Base-by-base conservation (phyloP, 2,113 vertebrate species). In the Odontesthes bonariensis region DNA sequence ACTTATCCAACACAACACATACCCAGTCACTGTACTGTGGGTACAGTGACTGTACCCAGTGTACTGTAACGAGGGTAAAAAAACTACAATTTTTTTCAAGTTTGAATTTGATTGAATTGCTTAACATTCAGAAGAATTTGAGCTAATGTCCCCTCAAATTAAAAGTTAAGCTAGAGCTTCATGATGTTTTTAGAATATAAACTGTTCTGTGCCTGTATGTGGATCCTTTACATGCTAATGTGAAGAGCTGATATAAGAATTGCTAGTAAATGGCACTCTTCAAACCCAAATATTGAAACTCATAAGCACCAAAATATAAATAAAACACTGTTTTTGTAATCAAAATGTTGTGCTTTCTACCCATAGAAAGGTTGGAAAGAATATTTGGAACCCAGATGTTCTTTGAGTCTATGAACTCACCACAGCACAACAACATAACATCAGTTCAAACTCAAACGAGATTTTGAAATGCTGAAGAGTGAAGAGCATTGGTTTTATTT, bases 141-240 rank as follows among this genome's bases (percentile, higher is more conserved):
- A 73, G 69, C 73, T 83, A 69, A 86, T 73, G 47, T 79, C 58
- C 49, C 32, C 55, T 75, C 20, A 76, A 72, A 79, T 63, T 59
- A 75, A 82, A 83, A 49, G 27, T 40, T 35, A 66, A 33, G 27
- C 2, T 6, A 55, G 14, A 55, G 8, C 20, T 40, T 31, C 33
- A 67, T 67, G 20, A 27, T 19, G 14, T 20, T 8, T 11, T 2
- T 9, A 44, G 14, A 67, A 54, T 53, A 35, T 66, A 40, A 67
- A 40, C 40, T 52, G 32, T 14, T 27, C 27, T 49, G 32, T 69
- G 52, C 14, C 27, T 55, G n/a, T 40, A 20, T 57, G 38, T 47
- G 11, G 49, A 49, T 71, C 47, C 55, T 72, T 77, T 61, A 55
- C 27, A 47, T 59, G 44, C 40, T 7, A 14, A 27, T 60, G 55